Evolutionary conservation across 2,797 vertebrate species (phyloP), one percentile per base, ranked within the genome.

Genomic region (Lerista edwardsae): DNA sequence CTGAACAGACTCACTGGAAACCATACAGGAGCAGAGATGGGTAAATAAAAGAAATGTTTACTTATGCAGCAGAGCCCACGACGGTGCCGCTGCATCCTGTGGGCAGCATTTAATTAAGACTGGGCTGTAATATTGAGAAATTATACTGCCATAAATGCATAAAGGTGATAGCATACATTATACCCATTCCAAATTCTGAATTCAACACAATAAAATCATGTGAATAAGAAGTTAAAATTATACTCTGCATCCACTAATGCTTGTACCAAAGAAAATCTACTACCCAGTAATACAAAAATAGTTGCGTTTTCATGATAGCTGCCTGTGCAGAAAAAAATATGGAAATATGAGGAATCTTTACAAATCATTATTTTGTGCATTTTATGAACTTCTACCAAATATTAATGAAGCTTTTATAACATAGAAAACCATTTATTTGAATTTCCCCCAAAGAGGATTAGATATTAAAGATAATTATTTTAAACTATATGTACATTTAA

Each of bases 231-330:
- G 65, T 73, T 9, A 6, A 69, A 90, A 69, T 68, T 2, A 88
- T 21, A 89, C 86, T 82, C 23, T 84, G 41, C 39, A 86, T 61
- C 44, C 62, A 67, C 29, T 21, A 36, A 90, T 83, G 73, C 2
- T 84, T 4, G 65, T 82, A 75, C 77, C 55, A 81, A 93, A 89
- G 87, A 91, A 93, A 31, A 0, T 86, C 65, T 61, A 3, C 64
- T 59, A 23, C 39, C 65, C 39, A 81, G 41, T 27, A 41, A 17
- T 59, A 75, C 10, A 80, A 85, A 39, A 81, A 69, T 64, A 74
- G 29, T n/a, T 36, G 41, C 36, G 31, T 39, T 76, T 84, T 86
- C 59, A 88, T 27, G 86, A 90, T 71, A 84, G 79, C 73, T 88
- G 71, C 19, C 68, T 83, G 51, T 75, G 34, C n/a, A 77, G 62